Percentiles rank a stretch among this genome's conserved stretches.
Evolutionary conservation across 2,888 invertebrate species (phyloP).

Genomic region (Lampropteryx suffumata): DNA sequence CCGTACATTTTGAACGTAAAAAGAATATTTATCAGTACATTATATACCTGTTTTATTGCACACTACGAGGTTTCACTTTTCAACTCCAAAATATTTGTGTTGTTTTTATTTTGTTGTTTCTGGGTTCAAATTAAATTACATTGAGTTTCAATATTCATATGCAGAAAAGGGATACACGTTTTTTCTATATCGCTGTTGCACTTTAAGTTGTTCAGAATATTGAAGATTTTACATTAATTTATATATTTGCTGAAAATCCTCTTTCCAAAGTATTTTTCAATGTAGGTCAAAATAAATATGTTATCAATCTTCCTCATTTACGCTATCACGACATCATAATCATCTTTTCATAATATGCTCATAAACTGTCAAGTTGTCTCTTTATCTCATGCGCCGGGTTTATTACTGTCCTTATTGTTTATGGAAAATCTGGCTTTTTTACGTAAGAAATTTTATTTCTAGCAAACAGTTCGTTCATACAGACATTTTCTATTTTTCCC

Average conservation of each 20-base stretch:
- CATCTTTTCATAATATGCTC: neutral
- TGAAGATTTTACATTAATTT: too few relatives aligned
- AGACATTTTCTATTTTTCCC: neutral
- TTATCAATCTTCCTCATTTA: constrained; percentile 6
- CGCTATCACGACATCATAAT: constrained; percentile 6
- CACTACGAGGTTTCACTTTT: neutral
- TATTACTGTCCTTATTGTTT: constrained; percentile 1
- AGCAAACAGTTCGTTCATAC: too few relatives aligned
- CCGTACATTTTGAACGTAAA: constrained; percentile 14
- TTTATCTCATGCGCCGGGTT: neutral
- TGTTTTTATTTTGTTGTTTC: neutral
- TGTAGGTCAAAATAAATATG: neutral
- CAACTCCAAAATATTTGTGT: neutral
- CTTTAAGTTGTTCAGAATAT: too few relatives aligned
- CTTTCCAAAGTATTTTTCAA: neutral
- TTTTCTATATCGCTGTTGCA: too few relatives aligned
- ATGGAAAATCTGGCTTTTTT: neutral
- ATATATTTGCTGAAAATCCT: too few relatives aligned
- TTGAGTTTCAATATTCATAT: too few relatives aligned
- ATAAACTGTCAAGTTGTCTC: constrained; percentile 8
- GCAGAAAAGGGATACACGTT: too few relatives aligned
- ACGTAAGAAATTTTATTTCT: neutral
- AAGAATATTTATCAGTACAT: constrained; percentile 15
- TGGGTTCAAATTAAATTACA: neutral
- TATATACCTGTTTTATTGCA: neutral